Percentiles rank a stretch among this genome's conserved stretches.
These are phyloP conservation scores for Cepaea hortensis DNA, from an alignment of 2,888 invertebrate species.

Conservation along the genomic window DNA sequence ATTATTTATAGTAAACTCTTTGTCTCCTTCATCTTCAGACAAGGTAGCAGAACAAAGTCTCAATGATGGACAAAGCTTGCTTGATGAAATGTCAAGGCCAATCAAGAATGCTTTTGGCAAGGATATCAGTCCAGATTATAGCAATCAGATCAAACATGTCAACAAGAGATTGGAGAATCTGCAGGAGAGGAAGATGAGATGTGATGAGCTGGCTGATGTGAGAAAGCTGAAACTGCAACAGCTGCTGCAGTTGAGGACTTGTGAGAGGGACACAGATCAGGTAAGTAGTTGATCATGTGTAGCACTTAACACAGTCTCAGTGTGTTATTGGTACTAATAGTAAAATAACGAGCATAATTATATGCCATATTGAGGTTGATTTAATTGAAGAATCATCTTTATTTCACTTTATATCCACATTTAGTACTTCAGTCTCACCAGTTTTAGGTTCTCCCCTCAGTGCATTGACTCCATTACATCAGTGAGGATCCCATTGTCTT, in stretches of 20 bases:
- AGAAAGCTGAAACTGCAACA: conserved; percentile 87
- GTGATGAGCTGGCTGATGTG: conserved; percentile 84
- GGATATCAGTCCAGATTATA: conserved; percentile 80
- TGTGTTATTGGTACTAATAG: too few relatives aligned
- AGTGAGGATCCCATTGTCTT: too few relatives aligned
- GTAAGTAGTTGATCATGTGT: conserved; percentile 68
- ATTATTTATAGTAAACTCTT: neutral
- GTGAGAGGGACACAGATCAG: conserved; percentile 86
- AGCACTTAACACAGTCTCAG: neutral
- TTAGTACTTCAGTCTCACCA: too few relatives aligned
- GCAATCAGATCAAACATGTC: conserved; percentile 82
- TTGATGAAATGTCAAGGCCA: conserved; percentile 86
- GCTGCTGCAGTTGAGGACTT: conserved; percentile 84
- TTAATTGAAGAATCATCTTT: too few relatives aligned
- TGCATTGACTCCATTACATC: too few relatives aligned
- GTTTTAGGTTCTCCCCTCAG: too few relatives aligned
- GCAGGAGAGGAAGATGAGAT: conserved; percentile 83
- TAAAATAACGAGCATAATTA: too few relatives aligned
- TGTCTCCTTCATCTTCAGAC: conserved; percentile 77
- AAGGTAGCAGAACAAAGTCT: conserved; percentile 83
- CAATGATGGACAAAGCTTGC: conserved; percentile 86
- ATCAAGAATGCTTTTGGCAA: conserved; percentile 87
- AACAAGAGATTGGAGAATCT: conserved; percentile 84
- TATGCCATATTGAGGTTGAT: too few relatives aligned
- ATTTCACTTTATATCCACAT: too few relatives aligned